Percentiles rank a stretch among this genome's conserved stretches.
phyloP scores from a whole-genome alignment of 1,140 invertebrate species.

The Brachionus asplanchnoidis region DNA sequence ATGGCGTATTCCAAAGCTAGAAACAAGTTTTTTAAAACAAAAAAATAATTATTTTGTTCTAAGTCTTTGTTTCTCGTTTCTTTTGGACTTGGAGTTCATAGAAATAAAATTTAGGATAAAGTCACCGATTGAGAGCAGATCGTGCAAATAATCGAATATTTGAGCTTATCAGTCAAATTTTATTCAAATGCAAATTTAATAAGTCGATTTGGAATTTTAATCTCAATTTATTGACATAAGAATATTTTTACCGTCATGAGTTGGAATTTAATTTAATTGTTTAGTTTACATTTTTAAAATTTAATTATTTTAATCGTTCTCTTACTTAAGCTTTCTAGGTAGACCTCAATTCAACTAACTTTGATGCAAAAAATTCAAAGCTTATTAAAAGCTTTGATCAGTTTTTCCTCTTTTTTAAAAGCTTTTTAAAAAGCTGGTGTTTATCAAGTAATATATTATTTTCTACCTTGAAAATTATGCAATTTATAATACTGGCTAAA shows the following conservation, averaged over 20 bases:
- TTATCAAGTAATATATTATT: neutral
- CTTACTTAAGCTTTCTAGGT: neutral
- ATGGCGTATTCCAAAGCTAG: neutral
- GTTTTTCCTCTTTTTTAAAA: too few species aligned
- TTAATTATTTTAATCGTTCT: neutral
- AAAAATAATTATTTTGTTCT: neutral
- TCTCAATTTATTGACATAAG: neutral
- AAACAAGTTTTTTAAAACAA: slow-evolving; percentile 21
- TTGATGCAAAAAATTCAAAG: neutral
- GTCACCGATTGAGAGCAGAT: neutral
- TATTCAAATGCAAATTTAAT: slow-evolving; percentile 12
- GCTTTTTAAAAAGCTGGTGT: neutral
- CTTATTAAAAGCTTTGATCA: neutral
- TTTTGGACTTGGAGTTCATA: neutral
- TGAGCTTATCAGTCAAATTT: neutral
- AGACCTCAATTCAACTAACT: neutral
- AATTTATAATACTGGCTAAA: neutral
- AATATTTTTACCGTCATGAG: neutral
- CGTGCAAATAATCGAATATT: neutral
- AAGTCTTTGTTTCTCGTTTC: neutral
- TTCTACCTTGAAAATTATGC: neutral
- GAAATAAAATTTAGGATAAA: neutral
- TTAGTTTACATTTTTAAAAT: neutral
- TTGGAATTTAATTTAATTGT: neutral
- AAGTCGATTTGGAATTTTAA: neutral